Evolutionary conservation across 2,888 invertebrate species (phyloP), one percentile per base, ranked within the genome.

Genomic region (Drosophila paranaensis): DNA sequence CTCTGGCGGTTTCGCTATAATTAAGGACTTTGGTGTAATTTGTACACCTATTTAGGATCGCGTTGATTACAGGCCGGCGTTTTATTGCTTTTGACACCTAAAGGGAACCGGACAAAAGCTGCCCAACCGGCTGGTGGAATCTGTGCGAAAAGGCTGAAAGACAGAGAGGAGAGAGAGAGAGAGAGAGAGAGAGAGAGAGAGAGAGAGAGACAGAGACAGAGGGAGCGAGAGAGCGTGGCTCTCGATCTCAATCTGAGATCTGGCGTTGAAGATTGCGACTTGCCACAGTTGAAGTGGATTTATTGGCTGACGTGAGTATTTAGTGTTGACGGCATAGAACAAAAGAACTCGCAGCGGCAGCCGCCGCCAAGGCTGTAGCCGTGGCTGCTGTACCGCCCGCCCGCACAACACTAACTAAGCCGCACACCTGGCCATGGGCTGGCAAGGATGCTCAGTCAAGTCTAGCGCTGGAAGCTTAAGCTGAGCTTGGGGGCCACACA

Each of bases 1-100:
- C 56, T 45, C 55, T 90, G 91, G 90, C 92, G 91, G 91, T 90
- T 90, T 90, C 88, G 90, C 90, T 87, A 92, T 93, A 92, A 92
- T 92, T 93, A 92, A 93, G 92, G 92, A 91, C 91, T 91, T 91
- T 90, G 90, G 86, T 90, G 90, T 92, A 92, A 92, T 92, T 92
- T 92, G 92, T 92, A 91, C 91, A 90, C 92, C 92, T 92, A 93
- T 92, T 92, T 92, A 92, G 92, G 91, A 92, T 91, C 91, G 92
- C 91, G 91, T 92, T 92, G 93, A 93, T 93, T 93, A 93, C 91
- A 93, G 93, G 91, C 92, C 93, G 93, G 93, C 92, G 90, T 90
- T 90, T 91, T 92, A 92, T 93, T 93, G 92, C 92, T 91, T 89
- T 92, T 93, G 92, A 93, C 93, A 93, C 93, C 93, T 93, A 93